Conservation (phyloP, 2,797 vertebrate genomes). For the Paedocypris micromegethes region DNA sequence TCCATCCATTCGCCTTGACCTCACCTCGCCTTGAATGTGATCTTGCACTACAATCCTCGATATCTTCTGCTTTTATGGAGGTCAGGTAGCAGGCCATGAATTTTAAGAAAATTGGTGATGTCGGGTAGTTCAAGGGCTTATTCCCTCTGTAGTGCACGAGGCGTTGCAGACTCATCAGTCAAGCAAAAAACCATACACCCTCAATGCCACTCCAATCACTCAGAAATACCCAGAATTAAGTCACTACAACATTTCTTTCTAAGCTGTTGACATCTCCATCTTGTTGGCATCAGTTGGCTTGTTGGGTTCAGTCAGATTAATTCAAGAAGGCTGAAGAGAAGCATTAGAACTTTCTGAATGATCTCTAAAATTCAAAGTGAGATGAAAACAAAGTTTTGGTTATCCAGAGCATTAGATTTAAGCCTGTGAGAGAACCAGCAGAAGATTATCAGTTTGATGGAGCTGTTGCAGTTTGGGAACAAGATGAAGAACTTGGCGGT, state of each 20-base stretch:
- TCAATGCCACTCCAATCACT: neutral
- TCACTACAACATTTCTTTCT: constrained; percentile 13
- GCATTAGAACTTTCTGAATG: neutral
- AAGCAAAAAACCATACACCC: neutral
- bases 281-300: constrained; percentile 10
- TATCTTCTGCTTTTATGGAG: neutral
- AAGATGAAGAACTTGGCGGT: neutral
- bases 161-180: constrained; percentile 7
- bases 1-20: constrained; percentile 9
- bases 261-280: neutral
- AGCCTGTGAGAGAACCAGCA: neutral
- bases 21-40: constrained; percentile 1
- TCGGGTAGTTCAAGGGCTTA: constrained; percentile 2
- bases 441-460: constrained; percentile 6
- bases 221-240: constrained; percentile 8
- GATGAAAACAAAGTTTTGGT: too few species aligned
- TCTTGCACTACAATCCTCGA: neutral
- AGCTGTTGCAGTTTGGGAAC: neutral
- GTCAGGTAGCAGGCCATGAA: constrained; percentile 12
- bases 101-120: constrained; percentile 14
- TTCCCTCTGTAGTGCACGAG: neutral
- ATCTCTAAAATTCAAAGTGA: too few species aligned
- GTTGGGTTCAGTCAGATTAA: constrained; percentile 1
- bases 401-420: neutral
- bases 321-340: neutral